Base-by-base conservation (phyloP, 2,113 vertebrate species). In the Apteryx owenii region DNA sequence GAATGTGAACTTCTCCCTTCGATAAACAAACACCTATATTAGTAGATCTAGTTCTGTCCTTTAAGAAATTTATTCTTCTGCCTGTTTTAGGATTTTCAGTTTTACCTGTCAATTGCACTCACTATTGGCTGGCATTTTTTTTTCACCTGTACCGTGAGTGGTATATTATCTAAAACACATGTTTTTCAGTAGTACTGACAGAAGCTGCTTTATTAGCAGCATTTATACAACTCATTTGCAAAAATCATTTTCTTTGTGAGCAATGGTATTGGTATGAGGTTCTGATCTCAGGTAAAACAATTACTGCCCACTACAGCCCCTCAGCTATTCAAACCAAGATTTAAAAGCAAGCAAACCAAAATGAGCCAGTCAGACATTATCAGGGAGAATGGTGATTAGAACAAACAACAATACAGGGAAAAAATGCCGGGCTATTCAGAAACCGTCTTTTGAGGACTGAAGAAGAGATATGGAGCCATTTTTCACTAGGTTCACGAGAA, bases 401-500 rank as follows among this genome's bases (percentile, higher is more conserved):
- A 85, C 88, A 96, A 97, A 97, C 91, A 97, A 97, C 73, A 95
- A 58, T 93, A 73, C 85, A 77, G 75, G 66, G 28, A 60, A 19
- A 93, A 94, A 95, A 96, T 56, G 88, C 94, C 80, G 53, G 85
- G 88, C 84, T 94, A 94, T 97, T 95, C 90, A 75, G 95, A 96
- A 94, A 91, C 75, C 53, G 36, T 96, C 97, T 98, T 97, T 93
- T 92, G 91, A 85, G 96, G 85, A 95, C 93, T 51, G 93, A 81
- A 96, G 81, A 90, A 95, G 86, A 97, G 97, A 96, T 78, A 93
- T 81, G 97, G 97, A 98, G 98, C 98, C 98, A 98, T 98, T 98
- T 98, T 98, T 98, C 97, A 98, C 91, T 46, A 95, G 97, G 94
- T 98, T 97, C 98, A 97, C 2, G 29, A 97, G 97, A 98, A 98